phyloP scores from a whole-genome alignment of 1,140 invertebrate genomes.

The Drosophila bifasciata region DNA sequence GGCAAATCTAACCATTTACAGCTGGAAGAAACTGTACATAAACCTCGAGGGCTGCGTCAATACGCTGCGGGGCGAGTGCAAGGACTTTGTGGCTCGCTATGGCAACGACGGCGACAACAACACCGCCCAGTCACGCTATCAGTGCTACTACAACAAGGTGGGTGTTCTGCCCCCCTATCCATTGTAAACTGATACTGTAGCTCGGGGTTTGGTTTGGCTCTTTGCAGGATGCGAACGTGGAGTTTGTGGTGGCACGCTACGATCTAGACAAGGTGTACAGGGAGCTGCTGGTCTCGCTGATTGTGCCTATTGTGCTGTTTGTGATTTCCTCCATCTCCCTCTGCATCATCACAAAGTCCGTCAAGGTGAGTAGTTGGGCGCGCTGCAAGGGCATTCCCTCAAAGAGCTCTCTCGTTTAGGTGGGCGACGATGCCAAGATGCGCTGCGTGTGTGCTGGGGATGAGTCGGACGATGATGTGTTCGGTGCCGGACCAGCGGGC shows the following conservation, averaged over 20 bases:
- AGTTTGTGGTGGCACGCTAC: slow-evolving; percentile 87
- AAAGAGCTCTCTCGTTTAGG: slow-evolving; percentile 33
- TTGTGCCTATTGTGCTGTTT: slow-evolving; percentile 92
- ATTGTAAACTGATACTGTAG: slow-evolving; percentile 23
- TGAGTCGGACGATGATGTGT: slow-evolving; percentile 80
- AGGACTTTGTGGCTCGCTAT: slow-evolving; percentile 91
- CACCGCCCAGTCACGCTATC: slow-evolving; percentile 93
- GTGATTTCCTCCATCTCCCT: slow-evolving; percentile 91
- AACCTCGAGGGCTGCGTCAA: slow-evolving; percentile 96
- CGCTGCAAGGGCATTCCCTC: neutral
- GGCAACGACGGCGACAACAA: slow-evolving; percentile 94
- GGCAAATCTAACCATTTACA: slow-evolving; percentile 90
- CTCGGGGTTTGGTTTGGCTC: neutral
- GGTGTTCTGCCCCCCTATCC: neutral
- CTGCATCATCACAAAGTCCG: slow-evolving; percentile 83
- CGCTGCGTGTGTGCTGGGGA: slow-evolving; percentile 89
- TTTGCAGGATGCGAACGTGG: slow-evolving; percentile 84
- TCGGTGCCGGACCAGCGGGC: slow-evolving; percentile 41
- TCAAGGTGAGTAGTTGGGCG: slow-evolving; percentile 67
- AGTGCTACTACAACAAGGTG: slow-evolving; percentile 89
- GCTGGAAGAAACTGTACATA: slow-evolving; percentile 92
- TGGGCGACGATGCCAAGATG: slow-evolving; percentile 94
- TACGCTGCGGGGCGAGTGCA: slow-evolving; percentile 93
- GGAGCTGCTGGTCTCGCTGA: slow-evolving; percentile 92
- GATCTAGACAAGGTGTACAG: slow-evolving; percentile 90